A percentile compares a stretch with the other conserved stretches of the same genome.
These are phyloP conservation scores for Dendrolimus pini DNA, from an alignment of 2,888 invertebrate genomes.

Conservation along the genomic window DNA sequence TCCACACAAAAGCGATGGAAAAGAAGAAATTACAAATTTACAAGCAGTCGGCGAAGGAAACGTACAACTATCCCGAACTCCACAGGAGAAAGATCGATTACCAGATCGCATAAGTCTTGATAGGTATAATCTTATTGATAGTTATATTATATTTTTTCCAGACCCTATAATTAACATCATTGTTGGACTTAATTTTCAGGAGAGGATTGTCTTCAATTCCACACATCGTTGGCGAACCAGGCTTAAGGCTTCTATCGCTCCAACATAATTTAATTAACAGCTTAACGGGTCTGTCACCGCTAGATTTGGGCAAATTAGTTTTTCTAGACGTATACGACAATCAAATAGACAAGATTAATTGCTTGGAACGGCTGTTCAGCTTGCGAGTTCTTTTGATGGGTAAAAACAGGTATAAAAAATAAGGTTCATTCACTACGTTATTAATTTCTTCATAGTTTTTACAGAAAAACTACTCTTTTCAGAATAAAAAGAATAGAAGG, in stretches of 20 bases:
- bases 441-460: too few species aligned
- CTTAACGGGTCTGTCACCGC: slow-evolving; percentile 77
- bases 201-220: slow-evolving; percentile 90
- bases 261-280: slow-evolving; percentile 93
- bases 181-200: slow-evolving; percentile 44
- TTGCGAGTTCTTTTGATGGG: slow-evolving; percentile 92
- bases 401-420: slow-evolving; percentile 85
- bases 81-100: slow-evolving; percentile 87
- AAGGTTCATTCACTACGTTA: not conserved
- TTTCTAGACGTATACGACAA: slow-evolving; percentile 97
- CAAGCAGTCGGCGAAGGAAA: slow-evolving; percentile 80
- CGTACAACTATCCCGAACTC: slow-evolving; percentile 81
- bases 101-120: slow-evolving; percentile 94
- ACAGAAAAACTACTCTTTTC: slow-evolving; percentile 25
- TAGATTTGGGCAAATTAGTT: slow-evolving; percentile 84
- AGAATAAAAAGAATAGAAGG: slow-evolving; percentile 89
- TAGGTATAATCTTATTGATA: slow-evolving; percentile 54
- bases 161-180: too few species aligned
- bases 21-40: slow-evolving; percentile 59
- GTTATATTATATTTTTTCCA: too few species aligned
- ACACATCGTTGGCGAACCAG: slow-evolving; percentile 87
- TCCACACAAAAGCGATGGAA: slow-evolving; percentile 32
- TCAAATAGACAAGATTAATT: slow-evolving; percentile 91
- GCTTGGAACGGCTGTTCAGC: slow-evolving; percentile 85
- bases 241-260: slow-evolving; percentile 88